A percentile compares a stretch with the other conserved stretches of the same genome.
These are phyloP conservation scores for Serrognathus titanus DNA, from an alignment of 2,888 invertebrate genomes.

Conservation along the genomic window DNA sequence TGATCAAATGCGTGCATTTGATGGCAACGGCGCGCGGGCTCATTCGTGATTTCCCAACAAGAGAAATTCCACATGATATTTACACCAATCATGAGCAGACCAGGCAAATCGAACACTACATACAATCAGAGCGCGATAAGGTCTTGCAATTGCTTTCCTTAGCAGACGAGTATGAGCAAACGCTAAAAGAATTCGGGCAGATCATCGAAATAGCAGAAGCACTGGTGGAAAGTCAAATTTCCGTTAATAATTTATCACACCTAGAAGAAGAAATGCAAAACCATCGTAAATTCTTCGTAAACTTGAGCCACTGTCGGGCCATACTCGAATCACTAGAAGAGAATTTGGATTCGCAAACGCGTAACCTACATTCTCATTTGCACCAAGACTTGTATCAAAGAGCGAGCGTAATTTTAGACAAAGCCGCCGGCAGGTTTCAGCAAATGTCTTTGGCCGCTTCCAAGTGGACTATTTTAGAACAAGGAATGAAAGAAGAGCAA, in stretches of 20 bases:
- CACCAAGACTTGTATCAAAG: conserved; percentile 75
- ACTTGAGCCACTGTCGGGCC: conserved; percentile 80
- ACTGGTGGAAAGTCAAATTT: conserved; percentile 72
- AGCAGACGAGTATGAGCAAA: conserved; percentile 85
- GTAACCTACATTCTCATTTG: conserved; percentile 66
- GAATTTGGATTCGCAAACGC: conserved; percentile 77
- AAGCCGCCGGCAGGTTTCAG: conserved; percentile 76
- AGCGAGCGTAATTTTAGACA: conserved; percentile 73
- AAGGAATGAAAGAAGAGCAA: conserved; percentile 77
- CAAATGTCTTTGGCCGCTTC: conserved; percentile 83
- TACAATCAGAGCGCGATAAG: conserved; percentile 71
- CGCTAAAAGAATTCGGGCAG: conserved; percentile 80
- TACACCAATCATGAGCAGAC: conserved; percentile 65
- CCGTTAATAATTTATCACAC: conserved; percentile 71
- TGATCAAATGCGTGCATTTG: conserved; percentile 59
- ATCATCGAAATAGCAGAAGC: conserved; percentile 82
- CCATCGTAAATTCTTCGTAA: conserved; percentile 84
- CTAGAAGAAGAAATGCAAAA: conserved; percentile 88
- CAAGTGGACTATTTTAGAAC: conserved; percentile 76
- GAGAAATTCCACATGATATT: conserved; percentile 65
- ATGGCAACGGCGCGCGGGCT: conserved; percentile 61
- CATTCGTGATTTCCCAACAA: conserved; percentile 66
- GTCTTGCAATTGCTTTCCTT: conserved; percentile 70
- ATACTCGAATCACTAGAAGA: conserved; percentile 83
- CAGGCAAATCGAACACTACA: conserved; percentile 65